A percentile compares a stretch with the other conserved stretches of the same genome.
These are phyloP conservation scores for Epirrhoe tristata DNA, from an alignment of 2,888 invertebrate genomes.

Conservation along the genomic window DNA sequence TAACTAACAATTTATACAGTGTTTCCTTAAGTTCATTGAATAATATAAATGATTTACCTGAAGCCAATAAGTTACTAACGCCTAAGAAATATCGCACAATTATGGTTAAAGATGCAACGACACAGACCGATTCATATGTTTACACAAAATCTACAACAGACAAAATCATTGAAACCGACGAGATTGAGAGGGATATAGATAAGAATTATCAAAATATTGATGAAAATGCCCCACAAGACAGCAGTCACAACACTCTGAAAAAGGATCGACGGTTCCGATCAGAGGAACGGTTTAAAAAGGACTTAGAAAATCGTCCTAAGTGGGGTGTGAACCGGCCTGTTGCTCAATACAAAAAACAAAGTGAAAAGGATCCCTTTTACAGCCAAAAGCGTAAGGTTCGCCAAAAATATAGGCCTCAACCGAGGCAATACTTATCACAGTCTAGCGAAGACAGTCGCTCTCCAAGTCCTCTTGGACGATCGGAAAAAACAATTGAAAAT, in stretches of 20 bases:
- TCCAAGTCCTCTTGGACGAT: slow-evolving; percentile 80
- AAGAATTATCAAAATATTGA: slow-evolving; percentile 82
- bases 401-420: slow-evolving; percentile 87
- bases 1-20: slow-evolving; percentile 73
- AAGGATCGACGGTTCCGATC: slow-evolving; percentile 83
- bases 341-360: slow-evolving; percentile 94
- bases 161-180: slow-evolving; percentile 70
- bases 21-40: slow-evolving; percentile 75
- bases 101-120: slow-evolving; percentile 86
- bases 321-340: slow-evolving; percentile 92
- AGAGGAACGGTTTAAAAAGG: slow-evolving; percentile 83
- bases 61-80: slow-evolving; percentile 71
- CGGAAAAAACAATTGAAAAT: slow-evolving; percentile 71
- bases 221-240: slow-evolving; percentile 81
- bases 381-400: slow-evolving; percentile 89
- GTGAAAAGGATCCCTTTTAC: slow-evolving; percentile 95
- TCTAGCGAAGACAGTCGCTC: slow-evolving; percentile 87
- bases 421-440: slow-evolving; percentile 82
- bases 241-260: slow-evolving; percentile 76
- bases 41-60: slow-evolving; percentile 64
- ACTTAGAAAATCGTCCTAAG: slow-evolving; percentile 88
- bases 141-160: slow-evolving; percentile 58
- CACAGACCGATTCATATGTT: slow-evolving; percentile 87
- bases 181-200: slow-evolving; percentile 75
- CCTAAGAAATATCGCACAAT: slow-evolving; percentile 80